These are phyloP conservation scores for Pterostichus madidus DNA, from an alignment of 2,888 invertebrate species.

Conservation along the genomic window DNA sequence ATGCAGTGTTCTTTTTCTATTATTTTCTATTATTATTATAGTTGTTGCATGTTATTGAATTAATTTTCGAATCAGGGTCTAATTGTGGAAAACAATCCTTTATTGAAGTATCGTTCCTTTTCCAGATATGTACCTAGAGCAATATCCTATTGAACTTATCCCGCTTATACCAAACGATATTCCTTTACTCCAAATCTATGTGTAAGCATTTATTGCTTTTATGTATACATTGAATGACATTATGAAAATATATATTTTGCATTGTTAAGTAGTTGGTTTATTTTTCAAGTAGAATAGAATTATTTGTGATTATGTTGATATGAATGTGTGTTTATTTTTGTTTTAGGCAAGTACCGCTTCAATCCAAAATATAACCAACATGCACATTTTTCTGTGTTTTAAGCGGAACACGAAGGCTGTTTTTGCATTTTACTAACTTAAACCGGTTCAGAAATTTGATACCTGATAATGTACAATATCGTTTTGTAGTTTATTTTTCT, in stretches of 20 bases:
- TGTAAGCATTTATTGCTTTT: constrained; percentile 36
- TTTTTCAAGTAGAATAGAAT: constrained; percentile 1
- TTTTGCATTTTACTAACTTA: constrained; percentile 62
- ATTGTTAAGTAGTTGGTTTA: constrained; percentile 38
- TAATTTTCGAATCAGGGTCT: neutral
- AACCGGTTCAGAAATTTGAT: neutral
- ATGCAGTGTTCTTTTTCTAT: neutral
- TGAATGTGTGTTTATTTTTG: constrained; percentile 60
- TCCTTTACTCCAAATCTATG: constrained; percentile 31
- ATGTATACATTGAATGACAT: constrained; percentile 18
- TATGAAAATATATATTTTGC: constrained; percentile 32
- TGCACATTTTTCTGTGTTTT: constrained; percentile 56
- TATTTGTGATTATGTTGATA: neutral
- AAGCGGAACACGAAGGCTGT: constrained; percentile 6
- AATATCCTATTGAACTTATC: constrained; percentile 30
- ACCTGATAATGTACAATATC: constrained; percentile 28
- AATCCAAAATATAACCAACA: constrained; percentile 65
- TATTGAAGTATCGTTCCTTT: constrained; percentile 13
- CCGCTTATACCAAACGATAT: constrained; percentile 9
- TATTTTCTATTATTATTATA: neutral
- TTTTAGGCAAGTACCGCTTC: constrained; percentile 61
- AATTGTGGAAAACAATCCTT: neutral
- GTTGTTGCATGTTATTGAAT: constrained; percentile 21
- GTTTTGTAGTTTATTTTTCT: constrained; percentile 21
- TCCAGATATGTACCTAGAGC: constrained; percentile 53